A percentile compares a stretch with the other conserved stretches of the same genome.
Evolutionary conservation across 64 coral and sea anemone genomes (phyloP).

Genomic region (Actinia equina): DNA sequence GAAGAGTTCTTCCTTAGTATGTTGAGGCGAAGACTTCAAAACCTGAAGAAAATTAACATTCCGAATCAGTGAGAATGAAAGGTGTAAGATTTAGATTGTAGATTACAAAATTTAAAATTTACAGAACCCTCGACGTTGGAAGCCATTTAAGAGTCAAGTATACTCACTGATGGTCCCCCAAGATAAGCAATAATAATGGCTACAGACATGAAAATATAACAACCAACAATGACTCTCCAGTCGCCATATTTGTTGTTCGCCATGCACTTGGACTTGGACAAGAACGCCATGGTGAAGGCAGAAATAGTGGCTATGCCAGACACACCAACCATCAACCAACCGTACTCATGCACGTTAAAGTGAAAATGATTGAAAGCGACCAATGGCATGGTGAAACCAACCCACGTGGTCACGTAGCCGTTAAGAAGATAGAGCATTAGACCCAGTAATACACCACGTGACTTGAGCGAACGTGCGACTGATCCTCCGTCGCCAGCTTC

Average conservation of each 20-base stretch:
- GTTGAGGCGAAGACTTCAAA: constrained; percentile 23
- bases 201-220: constrained; percentile 45
- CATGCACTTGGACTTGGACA: constrained; percentile 54
- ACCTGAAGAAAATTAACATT: constrained; percentile 24
- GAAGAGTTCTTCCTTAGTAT: constrained; percentile 50
- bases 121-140: neutral
- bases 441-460: constrained; percentile 56
- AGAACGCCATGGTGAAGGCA: constrained; percentile 21
- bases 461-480: constrained; percentile 29
- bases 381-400: constrained; percentile 56
- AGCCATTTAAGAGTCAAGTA: neutral
- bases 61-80: too few species aligned
- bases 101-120: neutral
- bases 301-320: constrained; percentile 41
- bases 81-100: neutral
- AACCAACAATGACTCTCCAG: constrained; percentile 16
- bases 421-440: constrained; percentile 67
- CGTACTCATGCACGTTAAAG: constrained; percentile 29
- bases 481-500: constrained; percentile 14
- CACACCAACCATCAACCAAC: constrained; percentile 73
- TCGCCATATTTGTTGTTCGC: constrained; percentile 23
- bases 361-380: constrained; percentile 60
- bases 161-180: constrained; percentile 56
- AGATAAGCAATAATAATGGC: constrained; percentile 56
- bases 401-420: constrained; percentile 68